Evolutionary conservation across 2,888 invertebrate species (phyloP).

Genomic region (Cyclophora albipunctata): DNA sequence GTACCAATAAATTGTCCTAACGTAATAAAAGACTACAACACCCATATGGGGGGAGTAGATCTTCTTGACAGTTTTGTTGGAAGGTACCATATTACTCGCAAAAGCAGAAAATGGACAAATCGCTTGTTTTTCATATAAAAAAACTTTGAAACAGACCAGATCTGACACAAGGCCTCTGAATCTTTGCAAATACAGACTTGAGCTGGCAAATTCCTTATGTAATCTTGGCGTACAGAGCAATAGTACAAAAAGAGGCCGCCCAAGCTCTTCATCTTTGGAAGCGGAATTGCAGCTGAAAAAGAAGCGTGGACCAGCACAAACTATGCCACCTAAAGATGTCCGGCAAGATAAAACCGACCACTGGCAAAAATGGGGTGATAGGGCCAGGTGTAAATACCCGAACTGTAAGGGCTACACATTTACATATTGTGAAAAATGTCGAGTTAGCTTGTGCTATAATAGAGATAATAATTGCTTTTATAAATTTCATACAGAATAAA

Average conservation of each 20-base stretch:
- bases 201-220: neutral
- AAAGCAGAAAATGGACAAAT: slow-evolving; percentile 3
- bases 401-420: slow-evolving; percentile 4
- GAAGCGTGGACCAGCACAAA: slow-evolving; percentile 40
- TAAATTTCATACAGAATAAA: neutral
- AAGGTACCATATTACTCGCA: slow-evolving; percentile 1
- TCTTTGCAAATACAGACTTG: neutral
- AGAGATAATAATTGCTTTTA: slow-evolving; percentile 1
- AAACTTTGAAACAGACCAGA: neutral
- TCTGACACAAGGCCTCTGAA: neutral
- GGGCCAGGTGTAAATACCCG: slow-evolving; percentile 28
- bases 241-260: neutral
- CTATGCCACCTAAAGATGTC: neutral
- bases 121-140: slow-evolving; percentile 4
- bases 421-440: slow-evolving; percentile 6
- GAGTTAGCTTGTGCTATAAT: slow-evolving; percentile 5
- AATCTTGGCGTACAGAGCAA: neutral
- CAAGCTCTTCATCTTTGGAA: neutral
- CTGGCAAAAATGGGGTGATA: slow-evolving; percentile 27
- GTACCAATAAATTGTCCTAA: slow-evolving; percentile 35
- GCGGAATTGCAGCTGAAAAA: neutral
- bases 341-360: neutral
- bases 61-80: slow-evolving; percentile 18
- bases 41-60: slow-evolving; percentile 40
- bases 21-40: slow-evolving; percentile 36